These are phyloP conservation scores for Puntigrus tetrazona DNA, from an alignment of 2,113 vertebrate species.

Conservation along the genomic window DNA sequence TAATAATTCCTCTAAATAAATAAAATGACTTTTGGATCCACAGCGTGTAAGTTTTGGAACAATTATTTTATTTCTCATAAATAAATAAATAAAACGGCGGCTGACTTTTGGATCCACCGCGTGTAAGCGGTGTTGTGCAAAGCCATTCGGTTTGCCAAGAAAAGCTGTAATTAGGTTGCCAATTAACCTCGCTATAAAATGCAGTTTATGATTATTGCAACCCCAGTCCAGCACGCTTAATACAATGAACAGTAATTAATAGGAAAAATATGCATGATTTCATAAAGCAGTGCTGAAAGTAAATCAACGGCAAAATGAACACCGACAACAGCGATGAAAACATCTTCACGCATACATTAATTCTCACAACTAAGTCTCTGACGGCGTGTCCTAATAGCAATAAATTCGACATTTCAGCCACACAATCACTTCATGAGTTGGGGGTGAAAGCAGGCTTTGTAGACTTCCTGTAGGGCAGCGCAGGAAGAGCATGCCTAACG, in stretches of 20 bases:
- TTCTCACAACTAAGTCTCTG: not conserved
- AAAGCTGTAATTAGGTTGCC: constrained; percentile 25
- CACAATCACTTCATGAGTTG: constrained; percentile 9
- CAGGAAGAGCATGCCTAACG: constrained; percentile 42
- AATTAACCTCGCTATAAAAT: constrained; percentile 33
- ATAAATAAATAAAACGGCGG: not conserved
- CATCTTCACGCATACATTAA: not conserved
- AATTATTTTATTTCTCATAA: too few relatives aligned
- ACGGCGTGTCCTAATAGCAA: not conserved
- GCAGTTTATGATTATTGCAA: constrained; percentile 31
- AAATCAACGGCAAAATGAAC: constrained; percentile 10
- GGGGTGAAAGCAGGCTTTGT: constrained; percentile 31
- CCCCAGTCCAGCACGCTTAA: not conserved
- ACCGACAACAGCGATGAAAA: not conserved
- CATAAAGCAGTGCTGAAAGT: constrained; percentile 10
- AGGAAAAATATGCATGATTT: constrained; percentile 30
- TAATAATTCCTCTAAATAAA: too few relatives aligned
- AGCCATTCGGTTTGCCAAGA: constrained; percentile 13
- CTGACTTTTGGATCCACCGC: not conserved
- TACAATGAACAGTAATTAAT: constrained; percentile 20
- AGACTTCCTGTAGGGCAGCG: constrained; percentile 41
- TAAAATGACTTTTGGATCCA: too few relatives aligned
- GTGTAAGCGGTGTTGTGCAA: not conserved
- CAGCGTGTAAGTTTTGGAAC: too few relatives aligned
- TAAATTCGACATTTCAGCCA: constrained; percentile 30